A percentile compares a stretch with the other conserved stretches of the same genome.
phyloP scores from a whole-genome alignment of 2,113 vertebrate genomes.

The Chrysochloris asiatica region DNA sequence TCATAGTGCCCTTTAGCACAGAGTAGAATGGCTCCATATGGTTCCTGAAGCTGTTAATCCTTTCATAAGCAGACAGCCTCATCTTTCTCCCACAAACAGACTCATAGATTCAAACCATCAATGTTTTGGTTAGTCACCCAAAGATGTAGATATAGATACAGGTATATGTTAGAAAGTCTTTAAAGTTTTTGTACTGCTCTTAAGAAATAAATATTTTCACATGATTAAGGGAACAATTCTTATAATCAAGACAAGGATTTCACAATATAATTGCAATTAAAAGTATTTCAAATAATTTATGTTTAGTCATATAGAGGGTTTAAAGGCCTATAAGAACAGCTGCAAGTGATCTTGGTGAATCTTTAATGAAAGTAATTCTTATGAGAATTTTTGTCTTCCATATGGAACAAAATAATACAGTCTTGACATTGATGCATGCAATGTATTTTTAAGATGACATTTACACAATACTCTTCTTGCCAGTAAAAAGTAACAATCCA shows the following conservation, averaged over 20 bases:
- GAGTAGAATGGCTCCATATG: no score
- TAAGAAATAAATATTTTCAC: slow-evolving; percentile 12
- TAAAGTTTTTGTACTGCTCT: background rate
- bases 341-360: slow-evolving; percentile 83
- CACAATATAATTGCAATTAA: slow-evolving; percentile 1
- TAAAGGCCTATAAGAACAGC: slow-evolving; percentile 82
- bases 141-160: no score
- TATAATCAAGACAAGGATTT: background rate
- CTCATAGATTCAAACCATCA: no score
- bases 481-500: slow-evolving; percentile 57
- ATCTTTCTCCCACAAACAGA: no score
- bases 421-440: slow-evolving; percentile 69
- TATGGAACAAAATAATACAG: slow-evolving; percentile 84
- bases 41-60: no score
- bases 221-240: background rate
- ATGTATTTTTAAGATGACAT: slow-evolving; percentile 60
- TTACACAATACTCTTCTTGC: slow-evolving; percentile 37
- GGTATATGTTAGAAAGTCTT: background rate
- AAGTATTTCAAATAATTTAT: slow-evolving; percentile 6
- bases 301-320: slow-evolving; percentile 71
- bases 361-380: slow-evolving; percentile 85
- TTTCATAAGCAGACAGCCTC: no score
- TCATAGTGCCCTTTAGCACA: no score
- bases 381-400: slow-evolving; percentile 83
- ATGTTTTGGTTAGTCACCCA: no score